Base-by-base conservation (phyloP, 2,888 invertebrate species). In the Hydroisotoma schaefferi region DNA sequence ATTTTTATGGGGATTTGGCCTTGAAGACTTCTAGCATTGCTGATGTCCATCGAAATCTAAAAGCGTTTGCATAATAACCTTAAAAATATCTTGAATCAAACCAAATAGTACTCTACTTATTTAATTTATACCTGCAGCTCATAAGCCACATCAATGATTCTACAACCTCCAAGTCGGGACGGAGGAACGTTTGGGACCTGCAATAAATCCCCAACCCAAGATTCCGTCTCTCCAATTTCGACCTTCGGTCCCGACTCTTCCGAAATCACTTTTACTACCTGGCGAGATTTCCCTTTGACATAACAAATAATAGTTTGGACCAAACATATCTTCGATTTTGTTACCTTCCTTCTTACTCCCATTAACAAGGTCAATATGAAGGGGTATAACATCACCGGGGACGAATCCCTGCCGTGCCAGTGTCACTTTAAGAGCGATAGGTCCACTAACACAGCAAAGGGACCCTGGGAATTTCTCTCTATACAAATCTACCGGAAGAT, bases 321-420 rank as follows among this genome's bases (percentile, higher is more conserved):
- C 2, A 66, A 48, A 0, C 12, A 43, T 44, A 55, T 43, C 51
- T 27, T 55, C 56, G 2, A 46, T 44, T 6, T 26, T 37, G 2
- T 37, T 55, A 15, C 63, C 49, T 37, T 59, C 61, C 22, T 38
- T 53, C 27, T 37, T 48, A 28, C 63, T 63, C 23, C 37, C 26
- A 25, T 67, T 67, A 0, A 27, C 27, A 1, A 67, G 48, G 22
- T 59, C 63, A 6, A 18, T 5, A 1, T n/a, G n/a, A 27, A 63
- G 54, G 12, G 52, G 22, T 1, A 59, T 22, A 8, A 20, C 25
- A 26, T 67, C 63, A 18, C 67, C 63, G 15, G 67, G 59, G 8
- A 61, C 59, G 38, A 55, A 61, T 12, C 61, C 55, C 15, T 8
- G n/a, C 47, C 43, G 37, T 2, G 26, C 23, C 33, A 63, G 12